Conservation (phyloP, 2,113 vertebrate species). For the Ceyx cyanopectus region DNA sequence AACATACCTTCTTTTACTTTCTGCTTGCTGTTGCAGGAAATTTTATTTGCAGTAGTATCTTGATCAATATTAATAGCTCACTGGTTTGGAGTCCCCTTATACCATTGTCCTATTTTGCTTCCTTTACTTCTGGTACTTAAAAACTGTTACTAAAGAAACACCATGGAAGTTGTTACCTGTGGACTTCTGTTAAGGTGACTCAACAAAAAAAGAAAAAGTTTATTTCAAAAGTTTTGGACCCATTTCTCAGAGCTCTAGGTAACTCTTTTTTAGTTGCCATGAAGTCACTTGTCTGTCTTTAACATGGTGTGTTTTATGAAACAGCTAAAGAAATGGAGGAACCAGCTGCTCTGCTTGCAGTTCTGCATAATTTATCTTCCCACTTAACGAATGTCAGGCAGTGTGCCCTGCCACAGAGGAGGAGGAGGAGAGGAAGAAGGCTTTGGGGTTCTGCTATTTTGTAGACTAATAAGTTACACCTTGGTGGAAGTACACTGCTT, state of each 20-base stretch:
- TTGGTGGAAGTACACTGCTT: background rate
- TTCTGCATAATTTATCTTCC: background rate
- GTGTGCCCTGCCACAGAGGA: background rate
- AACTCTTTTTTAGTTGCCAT: background rate
- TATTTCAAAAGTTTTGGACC: background rate
- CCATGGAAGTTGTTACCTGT: background rate
- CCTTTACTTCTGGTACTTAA: background rate
- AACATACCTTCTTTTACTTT: background rate
- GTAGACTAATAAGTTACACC: background rate
- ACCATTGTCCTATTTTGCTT: background rate
- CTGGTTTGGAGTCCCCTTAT: background rate
- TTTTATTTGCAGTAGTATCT: background rate
- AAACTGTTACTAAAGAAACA: background rate
- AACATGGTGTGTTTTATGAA: background rate
- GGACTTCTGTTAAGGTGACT: background rate
- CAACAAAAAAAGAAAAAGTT: background rate
- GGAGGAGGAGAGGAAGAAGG: background rate
- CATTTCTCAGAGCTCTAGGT: background rate
- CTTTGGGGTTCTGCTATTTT: background rate
- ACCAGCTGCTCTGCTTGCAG: background rate
- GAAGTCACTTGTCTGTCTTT: background rate
- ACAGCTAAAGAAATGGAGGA: background rate
- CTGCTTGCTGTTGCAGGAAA: background rate
- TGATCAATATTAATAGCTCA: background rate
- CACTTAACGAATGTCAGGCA: background rate